These are phyloP conservation scores for Rissa tridactyla DNA, from an alignment of 2,113 vertebrate species.

Conservation along the genomic window DNA sequence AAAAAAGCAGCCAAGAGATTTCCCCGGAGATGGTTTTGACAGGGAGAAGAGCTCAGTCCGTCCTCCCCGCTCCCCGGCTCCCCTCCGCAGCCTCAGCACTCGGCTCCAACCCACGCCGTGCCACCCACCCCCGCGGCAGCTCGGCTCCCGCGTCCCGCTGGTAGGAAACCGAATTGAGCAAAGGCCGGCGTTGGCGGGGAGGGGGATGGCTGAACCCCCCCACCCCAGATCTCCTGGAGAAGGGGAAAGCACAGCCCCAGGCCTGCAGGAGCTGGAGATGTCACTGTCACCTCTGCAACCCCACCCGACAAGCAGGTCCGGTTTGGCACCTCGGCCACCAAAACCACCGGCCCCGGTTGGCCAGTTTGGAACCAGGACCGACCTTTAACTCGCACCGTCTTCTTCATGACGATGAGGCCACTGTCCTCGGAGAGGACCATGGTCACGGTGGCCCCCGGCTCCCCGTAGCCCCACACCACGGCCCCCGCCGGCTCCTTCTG, in stretches of 20 bases:
- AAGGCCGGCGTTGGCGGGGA: not conserved
- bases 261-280: fast-evolving
- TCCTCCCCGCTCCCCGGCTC: not conserved
- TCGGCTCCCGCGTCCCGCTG: fast-evolving
- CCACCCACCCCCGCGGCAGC: not conserved
- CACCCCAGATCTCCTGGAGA: not conserved
- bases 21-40: not conserved
- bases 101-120: not conserved
- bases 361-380: not conserved
- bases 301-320: fast-evolving
- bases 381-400: slow-evolving; percentile 61
- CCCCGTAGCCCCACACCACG: slow-evolving; percentile 84
- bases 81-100: not conserved
- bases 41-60: not conserved
- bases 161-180: not conserved
- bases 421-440: slow-evolving; percentile 53
- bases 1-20: not conserved
- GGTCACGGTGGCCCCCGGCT: slow-evolving; percentile 45
- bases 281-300: not conserved
- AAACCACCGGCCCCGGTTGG: fast-evolving
- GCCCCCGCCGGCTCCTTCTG: slow-evolving; percentile 84
- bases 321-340: not conserved
- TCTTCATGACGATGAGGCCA: not conserved
- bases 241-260: not conserved
- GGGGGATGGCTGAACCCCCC: not conserved